Base-by-base conservation (phyloP, 35 echinoderm and acorn worm species). In the Apostichopus japonicus region DNA sequence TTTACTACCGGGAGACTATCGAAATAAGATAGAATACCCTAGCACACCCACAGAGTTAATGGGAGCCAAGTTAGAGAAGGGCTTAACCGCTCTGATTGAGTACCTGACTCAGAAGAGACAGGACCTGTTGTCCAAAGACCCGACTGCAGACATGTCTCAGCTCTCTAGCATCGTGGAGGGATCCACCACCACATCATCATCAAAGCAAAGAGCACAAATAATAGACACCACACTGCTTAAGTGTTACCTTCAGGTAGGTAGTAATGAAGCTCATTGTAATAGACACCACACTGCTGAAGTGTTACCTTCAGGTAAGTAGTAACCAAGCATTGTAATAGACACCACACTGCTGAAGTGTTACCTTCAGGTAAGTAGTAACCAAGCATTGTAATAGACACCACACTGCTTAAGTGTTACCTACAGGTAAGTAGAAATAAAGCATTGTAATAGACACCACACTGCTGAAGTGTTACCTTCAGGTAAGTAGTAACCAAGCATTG, bases 311-410 rank as follows among this genome's bases (percentile, higher is more conserved):
- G 93, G 97, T 94, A 65, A 94, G 93, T 91, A 67, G 56, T 93
- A 84, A 86, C 19, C 21, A 72, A 24, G 67, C n/a, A n/a, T n/a
- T n/a, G n/a, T 99, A 25, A 96, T 99, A 57, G 97, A 99, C 54
- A 99, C 97, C 61, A 99, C 97, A 5, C 90, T 99, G 58, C 97
- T 99, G 17, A 99, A 99, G 77, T 99, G 97, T 75, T 99, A 99
- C 92, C 91, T 99, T 79, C 93, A 95, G 93, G 27, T 15, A 16
- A 14, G 11, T 15, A 10, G 11, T 80, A 55, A n/a, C n/a, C n/a
- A n/a, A 55, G 54, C n/a, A n/a, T n/a, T n/a, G n/a, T n/a, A n/a
- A n/a, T n/a, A n/a, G n/a, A n/a, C n/a, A n/a, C n/a, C n/a, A n/a
- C n/a, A n/a, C n/a, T n/a, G n/a, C n/a, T n/a, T n/a, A n/a, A n/a